Conservation (phyloP, 2,797 vertebrate genomes). For the Aphelocoma californica region DNA sequence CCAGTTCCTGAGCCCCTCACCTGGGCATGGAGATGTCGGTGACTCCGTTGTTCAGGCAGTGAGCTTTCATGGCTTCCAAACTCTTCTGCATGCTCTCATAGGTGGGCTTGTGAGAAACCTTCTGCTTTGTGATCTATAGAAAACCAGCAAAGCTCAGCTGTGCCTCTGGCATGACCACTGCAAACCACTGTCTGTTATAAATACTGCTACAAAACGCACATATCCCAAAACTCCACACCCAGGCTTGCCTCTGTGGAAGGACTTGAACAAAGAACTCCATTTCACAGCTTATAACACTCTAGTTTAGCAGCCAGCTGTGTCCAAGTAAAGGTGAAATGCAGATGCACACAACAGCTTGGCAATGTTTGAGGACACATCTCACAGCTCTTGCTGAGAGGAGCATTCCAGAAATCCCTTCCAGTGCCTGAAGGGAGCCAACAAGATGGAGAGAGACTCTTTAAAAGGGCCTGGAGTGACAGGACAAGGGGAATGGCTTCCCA, state of each 20-base stretch:
- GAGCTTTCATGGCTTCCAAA: constrained; percentile 88
- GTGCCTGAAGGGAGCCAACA: neutral
- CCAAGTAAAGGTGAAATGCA: neutral
- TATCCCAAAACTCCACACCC: neutral
- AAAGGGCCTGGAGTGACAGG: neutral
- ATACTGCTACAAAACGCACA: neutral
- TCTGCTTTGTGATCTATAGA: constrained; percentile 89
- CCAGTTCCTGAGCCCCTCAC: constrained; percentile 68
- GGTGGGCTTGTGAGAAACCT: constrained; percentile 84
- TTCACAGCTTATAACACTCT: neutral
- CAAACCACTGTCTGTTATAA: neutral
- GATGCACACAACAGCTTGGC: neutral
- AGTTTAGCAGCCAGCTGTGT: neutral
- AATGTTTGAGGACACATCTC: neutral
- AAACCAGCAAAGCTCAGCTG: neutral
- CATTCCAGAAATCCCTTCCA: neutral
- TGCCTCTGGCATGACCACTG: neutral
- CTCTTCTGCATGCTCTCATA: constrained; percentile 82
- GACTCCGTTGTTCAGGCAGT: constrained; percentile 82
- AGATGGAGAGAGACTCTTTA: neutral
- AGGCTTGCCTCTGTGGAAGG: neutral
- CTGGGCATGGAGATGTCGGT: constrained; percentile 89
- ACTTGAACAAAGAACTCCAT: neutral
- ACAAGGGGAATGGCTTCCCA: neutral
- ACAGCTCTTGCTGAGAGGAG: neutral